Evolutionary conservation across 2,797 vertebrate genomes (phyloP).

Genomic region (Pseudochirops corinnae): DNA sequence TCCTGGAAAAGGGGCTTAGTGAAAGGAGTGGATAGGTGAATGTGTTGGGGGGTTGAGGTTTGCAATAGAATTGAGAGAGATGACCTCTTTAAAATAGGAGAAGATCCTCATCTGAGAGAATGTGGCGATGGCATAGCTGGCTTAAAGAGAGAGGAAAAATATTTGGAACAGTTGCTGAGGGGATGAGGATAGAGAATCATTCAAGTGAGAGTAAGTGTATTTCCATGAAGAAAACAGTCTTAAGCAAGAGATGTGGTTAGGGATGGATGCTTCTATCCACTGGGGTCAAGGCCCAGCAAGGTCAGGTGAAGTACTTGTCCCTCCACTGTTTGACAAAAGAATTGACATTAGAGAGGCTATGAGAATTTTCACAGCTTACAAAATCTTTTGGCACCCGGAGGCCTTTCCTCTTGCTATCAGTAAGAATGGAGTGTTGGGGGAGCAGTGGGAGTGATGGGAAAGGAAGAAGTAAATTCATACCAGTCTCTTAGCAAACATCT

Average conservation of each 20-base stretch:
- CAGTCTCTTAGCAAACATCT: constrained; percentile 30
- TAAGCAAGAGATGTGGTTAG: background rate
- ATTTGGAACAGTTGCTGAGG: background rate
- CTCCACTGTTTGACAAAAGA: background rate
- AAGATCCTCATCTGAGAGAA: background rate
- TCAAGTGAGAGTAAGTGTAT: background rate
- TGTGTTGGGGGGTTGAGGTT: background rate
- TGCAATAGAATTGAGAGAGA: background rate
- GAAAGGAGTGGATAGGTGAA: background rate
- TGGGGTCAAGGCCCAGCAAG: background rate
- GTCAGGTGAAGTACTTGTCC: background rate
- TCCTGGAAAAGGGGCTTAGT: background rate
- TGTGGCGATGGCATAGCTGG: background rate
- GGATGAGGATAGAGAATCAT: background rate
- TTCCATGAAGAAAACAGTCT: background rate
- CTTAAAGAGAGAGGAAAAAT: background rate
- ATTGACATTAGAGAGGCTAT: background rate
- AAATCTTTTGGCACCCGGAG: background rate
- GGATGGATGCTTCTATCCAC: background rate
- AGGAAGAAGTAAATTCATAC: background rate
- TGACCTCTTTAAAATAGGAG: background rate
- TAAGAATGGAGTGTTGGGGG: background rate
- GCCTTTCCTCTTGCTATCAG: background rate
- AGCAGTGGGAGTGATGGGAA: background rate
- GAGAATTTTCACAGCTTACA: background rate